Conservation (phyloP, 2,113 vertebrate species). For the Atlantisia rogersi region DNA sequence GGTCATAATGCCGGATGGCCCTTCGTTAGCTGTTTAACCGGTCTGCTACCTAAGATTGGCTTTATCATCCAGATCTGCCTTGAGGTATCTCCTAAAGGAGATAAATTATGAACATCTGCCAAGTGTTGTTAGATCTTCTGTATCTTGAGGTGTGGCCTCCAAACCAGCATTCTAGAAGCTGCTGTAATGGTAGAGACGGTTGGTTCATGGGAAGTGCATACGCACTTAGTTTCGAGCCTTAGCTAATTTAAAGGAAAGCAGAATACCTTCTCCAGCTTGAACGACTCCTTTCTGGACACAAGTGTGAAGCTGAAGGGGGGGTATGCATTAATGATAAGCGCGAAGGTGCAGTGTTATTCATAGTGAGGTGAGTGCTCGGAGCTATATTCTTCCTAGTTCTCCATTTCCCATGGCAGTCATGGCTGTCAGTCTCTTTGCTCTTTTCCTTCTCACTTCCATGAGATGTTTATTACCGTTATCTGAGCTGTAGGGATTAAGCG, state of each 20-base stretch:
- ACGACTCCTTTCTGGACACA: neutral
- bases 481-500: neutral
- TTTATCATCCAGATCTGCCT: neutral
- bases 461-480: neutral
- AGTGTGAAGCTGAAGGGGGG: neutral
- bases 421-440: neutral
- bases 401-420: neutral
- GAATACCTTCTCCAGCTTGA: neutral
- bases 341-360: neutral
- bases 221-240: neutral
- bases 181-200: neutral
- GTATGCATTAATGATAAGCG: neutral
- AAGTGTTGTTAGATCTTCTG: neutral
- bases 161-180: constrained; percentile 13
- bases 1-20: neutral
- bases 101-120: neutral
- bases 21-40: neutral
- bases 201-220: neutral
- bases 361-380: neutral
- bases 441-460: neutral
- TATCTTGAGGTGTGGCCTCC: neutral
- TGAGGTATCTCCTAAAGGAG: neutral
- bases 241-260: neutral
- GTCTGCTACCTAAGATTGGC: neutral
- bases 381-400: neutral